Conservation (phyloP, 2,113 vertebrate species). For the Burhinus oedicnemus region DNA sequence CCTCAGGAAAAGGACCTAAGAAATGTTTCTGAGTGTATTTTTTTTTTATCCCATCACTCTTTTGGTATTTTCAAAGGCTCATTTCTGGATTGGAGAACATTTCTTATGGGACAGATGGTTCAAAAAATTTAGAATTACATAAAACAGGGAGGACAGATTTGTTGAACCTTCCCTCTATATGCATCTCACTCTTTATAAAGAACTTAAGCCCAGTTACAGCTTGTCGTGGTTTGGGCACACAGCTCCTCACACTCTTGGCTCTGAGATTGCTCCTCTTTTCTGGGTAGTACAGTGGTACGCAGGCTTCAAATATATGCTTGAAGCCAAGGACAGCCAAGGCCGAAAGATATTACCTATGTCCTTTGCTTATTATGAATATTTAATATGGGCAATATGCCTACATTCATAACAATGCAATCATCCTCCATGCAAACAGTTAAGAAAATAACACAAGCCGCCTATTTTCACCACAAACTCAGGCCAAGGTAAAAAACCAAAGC, state of each 20-base stretch:
- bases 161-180: not conserved
- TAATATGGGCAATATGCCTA: not conserved
- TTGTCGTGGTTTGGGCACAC: not conserved
- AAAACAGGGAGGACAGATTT: constrained; percentile 29
- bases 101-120: constrained; percentile 45
- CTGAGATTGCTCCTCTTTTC: not conserved
- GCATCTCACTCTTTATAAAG: not conserved
- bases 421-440: not conserved
- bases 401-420: not conserved
- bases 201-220: not conserved
- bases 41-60: not conserved
- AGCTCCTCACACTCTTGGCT: not conserved
- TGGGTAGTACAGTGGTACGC: not conserved
- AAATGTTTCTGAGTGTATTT: not conserved
- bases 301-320: not conserved
- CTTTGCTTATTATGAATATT: not conserved
- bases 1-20: not conserved
- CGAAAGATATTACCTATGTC: not conserved
- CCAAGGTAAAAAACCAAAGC: not conserved
- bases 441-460: not conserved
- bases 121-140: constrained; percentile 20
- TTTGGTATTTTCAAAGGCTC: not conserved
- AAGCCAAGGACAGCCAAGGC: not conserved
- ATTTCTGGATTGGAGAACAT: not conserved
- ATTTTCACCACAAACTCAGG: not conserved